Base-by-base conservation (phyloP, 2,888 invertebrate species). In the Trissonchulus latispiculum region DNA sequence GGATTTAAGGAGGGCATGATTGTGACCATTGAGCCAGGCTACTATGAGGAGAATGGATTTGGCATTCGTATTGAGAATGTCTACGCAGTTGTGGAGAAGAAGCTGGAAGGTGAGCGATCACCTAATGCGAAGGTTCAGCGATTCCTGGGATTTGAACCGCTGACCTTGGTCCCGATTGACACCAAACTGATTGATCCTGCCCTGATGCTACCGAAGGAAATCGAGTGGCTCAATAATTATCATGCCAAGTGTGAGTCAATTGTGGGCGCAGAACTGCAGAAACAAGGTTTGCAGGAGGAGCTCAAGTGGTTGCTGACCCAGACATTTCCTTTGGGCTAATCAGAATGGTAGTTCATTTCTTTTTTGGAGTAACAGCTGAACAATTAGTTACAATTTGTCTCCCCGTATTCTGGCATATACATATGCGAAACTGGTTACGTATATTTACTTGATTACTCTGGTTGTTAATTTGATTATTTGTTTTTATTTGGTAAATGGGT, bases 61-160 rank as follows among this genome's bases (percentile, higher is more conserved):
- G 96, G 95, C 0, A 90, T 95, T 70, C 87, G 95, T 8, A 88
- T 95, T 73, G 95, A 96, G 82, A 95, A 94, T 83, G 87, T 94
- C 76, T 89, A 94, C 33, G 88, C 90, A 1, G 87, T 90, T 0
- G 85, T 86, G 36, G 88, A 88, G 3, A 81, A 84, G 0, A 84
- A n/a, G n/a, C n/a, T n/a, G n/a, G n/a, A 89, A 0, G n/a, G n/a
- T n/a, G 83, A 87, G 67, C 29, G n/a, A n/a, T 8, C n/a, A 23
- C 70, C 8, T 71, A 23, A 18, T 3, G 29, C 3, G 3, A 3
- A 18, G 29, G 23, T 61, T 3, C 73, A 3, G 2, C 15, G 74
- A 15, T 93, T 89, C 77, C 85, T 95, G 1, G 90, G 90, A 0
- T 93, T 95, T 85, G 89, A 90, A 80, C 90, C 93, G 0, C 85